Percentiles rank a stretch among this genome's conserved stretches.
These are phyloP conservation scores for Aythya baeri DNA, from an alignment of 2,113 vertebrate genomes.

Conservation along the genomic window DNA sequence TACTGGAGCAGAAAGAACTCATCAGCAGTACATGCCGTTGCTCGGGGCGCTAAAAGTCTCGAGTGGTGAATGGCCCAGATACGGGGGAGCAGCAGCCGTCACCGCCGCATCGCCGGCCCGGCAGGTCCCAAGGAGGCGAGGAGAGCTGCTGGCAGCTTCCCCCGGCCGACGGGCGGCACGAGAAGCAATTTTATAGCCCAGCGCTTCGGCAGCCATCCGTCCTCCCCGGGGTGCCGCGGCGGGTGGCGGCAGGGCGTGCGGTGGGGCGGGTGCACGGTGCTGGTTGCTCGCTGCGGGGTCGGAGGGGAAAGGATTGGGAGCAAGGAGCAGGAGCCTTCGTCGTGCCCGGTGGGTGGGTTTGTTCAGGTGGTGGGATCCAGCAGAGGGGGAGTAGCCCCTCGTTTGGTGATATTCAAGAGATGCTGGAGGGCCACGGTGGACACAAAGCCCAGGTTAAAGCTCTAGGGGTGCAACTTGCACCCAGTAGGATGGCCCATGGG, in stretches of 20 bases:
- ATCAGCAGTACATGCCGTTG: slow-evolving; percentile 58
- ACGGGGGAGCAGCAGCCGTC: background rate
- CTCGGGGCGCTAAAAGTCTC: slow-evolving; percentile 59
- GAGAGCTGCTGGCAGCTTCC: background rate
- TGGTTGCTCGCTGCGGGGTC: background rate
- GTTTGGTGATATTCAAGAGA: rapidly evolving
- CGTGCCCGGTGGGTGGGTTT: rapidly evolving
- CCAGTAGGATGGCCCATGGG: rapidly evolving
- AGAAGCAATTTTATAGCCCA: slow-evolving; percentile 11
- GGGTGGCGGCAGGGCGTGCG: background rate
- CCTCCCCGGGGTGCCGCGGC: rapidly evolving
- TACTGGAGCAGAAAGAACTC: slow-evolving; percentile 75
- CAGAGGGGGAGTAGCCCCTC: rapidly evolving
- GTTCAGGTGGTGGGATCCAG: background rate
- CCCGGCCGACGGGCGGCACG: background rate
- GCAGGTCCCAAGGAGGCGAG: background rate
- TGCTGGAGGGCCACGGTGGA: rapidly evolving
- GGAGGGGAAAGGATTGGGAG: rapidly evolving
- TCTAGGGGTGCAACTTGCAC: background rate
- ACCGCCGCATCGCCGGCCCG: no score
- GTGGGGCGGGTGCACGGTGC: background rate
- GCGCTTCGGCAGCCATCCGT: rapidly evolving
- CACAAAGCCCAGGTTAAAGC: background rate
- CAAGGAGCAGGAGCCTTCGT: background rate
- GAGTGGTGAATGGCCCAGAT: slow-evolving; percentile 68